These are phyloP conservation scores for Mesembrinibis cayennensis DNA, from an alignment of 2,113 vertebrate genomes.

Conservation along the genomic window DNA sequence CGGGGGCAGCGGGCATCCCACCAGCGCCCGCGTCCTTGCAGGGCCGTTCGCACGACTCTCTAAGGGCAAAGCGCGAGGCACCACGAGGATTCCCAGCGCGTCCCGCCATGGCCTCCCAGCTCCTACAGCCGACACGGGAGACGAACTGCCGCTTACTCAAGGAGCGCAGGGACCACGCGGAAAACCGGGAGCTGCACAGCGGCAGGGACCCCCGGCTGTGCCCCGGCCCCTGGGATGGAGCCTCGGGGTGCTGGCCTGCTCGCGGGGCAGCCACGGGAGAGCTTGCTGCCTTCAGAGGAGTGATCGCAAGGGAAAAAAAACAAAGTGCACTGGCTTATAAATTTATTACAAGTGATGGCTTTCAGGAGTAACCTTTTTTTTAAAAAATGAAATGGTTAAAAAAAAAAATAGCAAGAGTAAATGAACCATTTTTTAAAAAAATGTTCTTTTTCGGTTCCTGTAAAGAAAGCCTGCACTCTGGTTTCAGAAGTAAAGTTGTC, in stretches of 20 bases:
- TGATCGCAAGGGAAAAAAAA: neutral
- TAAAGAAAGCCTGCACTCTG: neutral
- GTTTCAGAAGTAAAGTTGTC: slow-evolving; percentile 17
- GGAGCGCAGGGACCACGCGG: neutral
- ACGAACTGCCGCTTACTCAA: neutral
- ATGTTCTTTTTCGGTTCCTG: neutral
- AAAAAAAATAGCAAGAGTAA: neutral
- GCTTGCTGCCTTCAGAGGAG: neutral
- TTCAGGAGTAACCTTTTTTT: slow-evolving; percentile 12
- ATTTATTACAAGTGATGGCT: neutral
- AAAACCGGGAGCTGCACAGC: neutral
- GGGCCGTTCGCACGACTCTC: neutral
- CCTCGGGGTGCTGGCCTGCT: neutral
- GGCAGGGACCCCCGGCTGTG: neutral
- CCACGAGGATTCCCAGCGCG: accelerated
- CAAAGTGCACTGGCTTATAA: neutral
- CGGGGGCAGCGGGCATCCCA: neutral
- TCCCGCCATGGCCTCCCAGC: neutral
- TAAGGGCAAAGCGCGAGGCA: neutral
- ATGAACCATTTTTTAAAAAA: neutral
- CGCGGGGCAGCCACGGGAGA: neutral
- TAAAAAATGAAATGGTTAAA: neutral
- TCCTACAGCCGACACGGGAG: no score
- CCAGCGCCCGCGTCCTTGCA: neutral
- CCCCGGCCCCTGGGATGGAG: neutral